A percentile compares a stretch with the other conserved stretches of the same genome.
Evolutionary conservation across 2,113 vertebrate genomes (phyloP).

Genomic region (Tapirus terrestris): DNA sequence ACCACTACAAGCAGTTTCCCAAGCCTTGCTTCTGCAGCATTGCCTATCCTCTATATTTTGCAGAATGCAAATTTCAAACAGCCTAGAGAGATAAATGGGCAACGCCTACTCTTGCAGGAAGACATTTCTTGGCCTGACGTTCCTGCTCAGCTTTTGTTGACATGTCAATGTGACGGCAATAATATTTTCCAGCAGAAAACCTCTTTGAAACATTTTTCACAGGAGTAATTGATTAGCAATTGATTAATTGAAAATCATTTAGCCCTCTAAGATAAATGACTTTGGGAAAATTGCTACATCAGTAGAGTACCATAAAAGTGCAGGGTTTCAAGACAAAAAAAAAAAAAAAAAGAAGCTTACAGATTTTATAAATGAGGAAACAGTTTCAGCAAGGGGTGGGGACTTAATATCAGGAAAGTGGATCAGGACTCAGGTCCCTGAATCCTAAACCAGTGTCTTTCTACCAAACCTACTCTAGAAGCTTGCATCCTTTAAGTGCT

Average conservation of each 20-base stretch:
- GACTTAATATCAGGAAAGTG: not conserved
- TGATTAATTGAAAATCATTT: slow-evolving; percentile 50
- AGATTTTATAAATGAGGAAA: not conserved
- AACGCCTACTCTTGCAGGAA: not conserved
- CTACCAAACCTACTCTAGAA: not conserved
- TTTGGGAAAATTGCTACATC: not conserved
- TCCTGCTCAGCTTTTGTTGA: slow-evolving; percentile 14
- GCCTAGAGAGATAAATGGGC: not conserved
- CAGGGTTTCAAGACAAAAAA: not conserved
- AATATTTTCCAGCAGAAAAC: slow-evolving; percentile 40
- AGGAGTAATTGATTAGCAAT: slow-evolving; percentile 33
- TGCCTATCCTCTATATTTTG: not conserved
- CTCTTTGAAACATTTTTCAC: slow-evolving; percentile 49
- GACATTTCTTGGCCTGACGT: not conserved
- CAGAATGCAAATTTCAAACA: not conserved
- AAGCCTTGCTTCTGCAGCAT: not conserved
- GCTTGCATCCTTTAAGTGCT: not conserved
- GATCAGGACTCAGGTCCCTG: not conserved
- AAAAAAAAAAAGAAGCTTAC: not conserved
- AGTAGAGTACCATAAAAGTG: not conserved
- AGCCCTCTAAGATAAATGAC: not conserved
- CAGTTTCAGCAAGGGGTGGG: not conserved
- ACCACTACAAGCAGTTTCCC: not conserved
- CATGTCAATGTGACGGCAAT: not conserved
- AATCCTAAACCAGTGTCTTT: not conserved